These are phyloP conservation scores for Glossophaga mutica DNA, from an alignment of 2,797 vertebrate species.

Conservation along the genomic window DNA sequence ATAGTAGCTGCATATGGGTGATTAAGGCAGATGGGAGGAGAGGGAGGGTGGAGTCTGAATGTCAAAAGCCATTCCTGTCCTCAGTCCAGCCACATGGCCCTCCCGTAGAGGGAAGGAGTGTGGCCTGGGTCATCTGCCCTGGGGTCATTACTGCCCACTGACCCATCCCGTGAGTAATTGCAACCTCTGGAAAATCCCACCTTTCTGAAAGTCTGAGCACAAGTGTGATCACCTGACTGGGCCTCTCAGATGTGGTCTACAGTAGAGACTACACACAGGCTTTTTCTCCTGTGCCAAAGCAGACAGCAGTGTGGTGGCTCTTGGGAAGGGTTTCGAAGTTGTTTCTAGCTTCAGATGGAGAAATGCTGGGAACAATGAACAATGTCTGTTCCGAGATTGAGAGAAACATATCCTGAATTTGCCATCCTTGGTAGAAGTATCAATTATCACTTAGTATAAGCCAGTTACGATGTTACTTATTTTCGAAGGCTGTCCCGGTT, in stretches of 20 bases:
- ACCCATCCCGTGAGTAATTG: neutral
- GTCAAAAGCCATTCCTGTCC: neutral
- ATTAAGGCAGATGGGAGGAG: neutral
- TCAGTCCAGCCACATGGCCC: neutral
- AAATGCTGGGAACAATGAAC: neutral
- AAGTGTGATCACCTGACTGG: neutral
- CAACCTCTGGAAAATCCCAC: neutral
- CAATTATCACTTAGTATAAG: neutral
- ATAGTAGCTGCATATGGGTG: neutral
- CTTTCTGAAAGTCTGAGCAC: neutral
- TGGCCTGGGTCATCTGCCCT: neutral
- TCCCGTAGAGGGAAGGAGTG: neutral
- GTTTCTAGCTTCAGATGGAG: neutral
- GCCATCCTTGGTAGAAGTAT: neutral
- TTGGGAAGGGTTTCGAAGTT: neutral
- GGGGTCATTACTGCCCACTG: neutral
- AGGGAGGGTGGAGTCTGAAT: neutral
- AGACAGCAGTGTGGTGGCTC: neutral
- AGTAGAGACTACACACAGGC: neutral
- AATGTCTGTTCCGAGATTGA: neutral
- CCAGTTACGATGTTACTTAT: neutral
- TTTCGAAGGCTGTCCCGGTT: neutral
- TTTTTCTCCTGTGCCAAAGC: neutral
- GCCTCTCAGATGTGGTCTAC: neutral
- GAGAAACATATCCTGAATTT: neutral